Base-by-base conservation (phyloP, 2,113 vertebrate genomes). In the Sceloporus tristichus region DNA sequence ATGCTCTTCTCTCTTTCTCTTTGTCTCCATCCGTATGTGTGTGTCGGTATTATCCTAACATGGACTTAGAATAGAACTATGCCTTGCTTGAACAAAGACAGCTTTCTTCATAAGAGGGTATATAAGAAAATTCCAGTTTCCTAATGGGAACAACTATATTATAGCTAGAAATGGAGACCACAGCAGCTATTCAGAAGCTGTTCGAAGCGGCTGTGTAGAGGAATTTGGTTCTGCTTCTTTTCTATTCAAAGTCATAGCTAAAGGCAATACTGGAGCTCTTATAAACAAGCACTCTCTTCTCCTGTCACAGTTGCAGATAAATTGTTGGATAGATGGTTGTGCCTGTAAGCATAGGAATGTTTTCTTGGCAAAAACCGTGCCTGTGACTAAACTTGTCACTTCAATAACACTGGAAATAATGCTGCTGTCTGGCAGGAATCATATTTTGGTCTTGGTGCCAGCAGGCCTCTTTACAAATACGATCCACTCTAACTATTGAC, bases 301-400 rank as follows among this genome's bases (percentile, higher is more conserved):
- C 71, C 85, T n/a, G 25, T 56, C 90, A 77, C 89, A 66, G 83
- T 78, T 85, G 84, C 25, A 91, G 91, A 78, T 85, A 77, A 86
- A 93, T 88, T 9, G 0, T 38, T 79, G 90, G 56, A 88, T 62
- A 74, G 3, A 0, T 9, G 48, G 81, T 90, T 85, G 23, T 18
- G 89, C 90, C 65, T 53, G 80, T 74, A 16, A 78, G 40, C 70
- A 34, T 23, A 75, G 79, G 84, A 92, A n/a, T 2, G 56, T 71
- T 83, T 92, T 34, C 23, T 88, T 88, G 93, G 85, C 89, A 66
- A 54, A 85, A 66, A 1, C 11, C 14, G 74, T 9, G 53, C 85
- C 88, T 29, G 25, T 76, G 59, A 76, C 86, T 0, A 3, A 42
- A 1, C 16, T 81, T 11, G 79, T 0, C 0, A 80, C 79, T 6